These are phyloP conservation scores for Bufotes viridis DNA, from an alignment of 2,797 vertebrate genomes.

Conservation along the genomic window DNA sequence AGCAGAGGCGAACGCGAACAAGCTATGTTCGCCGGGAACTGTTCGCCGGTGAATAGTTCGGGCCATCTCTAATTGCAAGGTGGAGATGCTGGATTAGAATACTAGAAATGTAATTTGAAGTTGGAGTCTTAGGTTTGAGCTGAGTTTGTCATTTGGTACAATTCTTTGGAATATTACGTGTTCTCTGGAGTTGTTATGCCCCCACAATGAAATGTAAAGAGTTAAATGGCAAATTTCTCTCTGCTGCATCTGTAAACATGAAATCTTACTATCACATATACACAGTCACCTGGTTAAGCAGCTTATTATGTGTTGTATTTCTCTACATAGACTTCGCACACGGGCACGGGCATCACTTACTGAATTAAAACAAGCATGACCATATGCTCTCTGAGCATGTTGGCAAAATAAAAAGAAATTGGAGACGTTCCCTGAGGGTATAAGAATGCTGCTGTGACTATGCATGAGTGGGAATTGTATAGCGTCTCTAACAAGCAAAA, in stretches of 20 bases:
- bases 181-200: not conserved
- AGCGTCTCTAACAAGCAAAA: conserved; percentile 55
- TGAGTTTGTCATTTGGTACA: not conserved
- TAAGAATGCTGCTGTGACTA: conserved; percentile 53
- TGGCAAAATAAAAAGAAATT: conserved; percentile 60
- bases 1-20: no score
- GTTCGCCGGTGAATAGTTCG: no score
- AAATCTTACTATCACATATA: not conserved
- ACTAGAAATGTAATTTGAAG: no score
- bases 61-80: no score
- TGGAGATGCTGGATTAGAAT: no score
- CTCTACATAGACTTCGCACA: conserved; percentile 20
- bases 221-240: not conserved
- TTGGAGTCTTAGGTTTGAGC: not conserved
- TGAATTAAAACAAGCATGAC: conserved; percentile 57
- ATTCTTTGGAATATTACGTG: not conserved
- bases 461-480: conserved; percentile 60
- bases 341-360: conserved; percentile 26
- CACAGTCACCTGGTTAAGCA: not conserved
- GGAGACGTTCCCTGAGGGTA: conserved; percentile 56
- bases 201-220: not conserved
- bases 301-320: conserved; percentile 41
- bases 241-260: not conserved
- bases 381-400: conserved; percentile 54
- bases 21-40: no score